A percentile compares a stretch with the other conserved stretches of the same genome.
phyloP scores from a whole-genome alignment of 2,797 vertebrate species.

The Trachops cirrhosus region DNA sequence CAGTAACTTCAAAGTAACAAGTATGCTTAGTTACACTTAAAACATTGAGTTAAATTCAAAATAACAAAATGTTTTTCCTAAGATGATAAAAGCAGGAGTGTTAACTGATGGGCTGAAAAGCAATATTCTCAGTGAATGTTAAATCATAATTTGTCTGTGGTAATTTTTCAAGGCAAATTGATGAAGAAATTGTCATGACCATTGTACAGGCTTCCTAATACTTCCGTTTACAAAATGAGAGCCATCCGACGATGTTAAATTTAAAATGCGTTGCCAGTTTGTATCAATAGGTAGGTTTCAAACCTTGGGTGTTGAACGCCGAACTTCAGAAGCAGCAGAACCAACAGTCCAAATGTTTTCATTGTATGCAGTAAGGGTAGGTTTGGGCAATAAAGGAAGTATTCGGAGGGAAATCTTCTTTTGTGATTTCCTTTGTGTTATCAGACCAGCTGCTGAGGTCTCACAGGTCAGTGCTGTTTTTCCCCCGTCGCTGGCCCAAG shows the following conservation, averaged over 20 bases:
- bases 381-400: constrained; percentile 42
- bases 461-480: not conserved
- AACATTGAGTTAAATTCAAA: constrained; percentile 16
- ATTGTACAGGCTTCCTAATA: constrained; percentile 17
- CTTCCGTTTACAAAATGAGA: constrained; percentile 33
- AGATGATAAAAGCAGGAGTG: not conserved
- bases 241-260: not conserved
- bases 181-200: not conserved
- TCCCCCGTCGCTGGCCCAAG: not conserved
- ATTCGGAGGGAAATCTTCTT: constrained; percentile 29
- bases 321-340: not conserved
- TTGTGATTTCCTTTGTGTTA: constrained; percentile 44
- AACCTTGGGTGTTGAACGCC: not conserved
- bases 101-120: not conserved
- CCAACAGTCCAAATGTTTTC: not conserved
- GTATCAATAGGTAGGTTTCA: not conserved
- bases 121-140: not conserved
- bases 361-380: not conserved
- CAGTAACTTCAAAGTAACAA: not conserved
- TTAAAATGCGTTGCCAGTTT: constrained; percentile 5
- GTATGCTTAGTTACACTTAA: not conserved
- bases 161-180: constrained; percentile 2
- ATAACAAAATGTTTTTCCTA: constrained; percentile 11
- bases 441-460: constrained; percentile 3
- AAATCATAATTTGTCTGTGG: not conserved